phyloP scores from a whole-genome alignment of 2,797 vertebrate genomes.

The Eupleurogrammus muticus region DNA sequence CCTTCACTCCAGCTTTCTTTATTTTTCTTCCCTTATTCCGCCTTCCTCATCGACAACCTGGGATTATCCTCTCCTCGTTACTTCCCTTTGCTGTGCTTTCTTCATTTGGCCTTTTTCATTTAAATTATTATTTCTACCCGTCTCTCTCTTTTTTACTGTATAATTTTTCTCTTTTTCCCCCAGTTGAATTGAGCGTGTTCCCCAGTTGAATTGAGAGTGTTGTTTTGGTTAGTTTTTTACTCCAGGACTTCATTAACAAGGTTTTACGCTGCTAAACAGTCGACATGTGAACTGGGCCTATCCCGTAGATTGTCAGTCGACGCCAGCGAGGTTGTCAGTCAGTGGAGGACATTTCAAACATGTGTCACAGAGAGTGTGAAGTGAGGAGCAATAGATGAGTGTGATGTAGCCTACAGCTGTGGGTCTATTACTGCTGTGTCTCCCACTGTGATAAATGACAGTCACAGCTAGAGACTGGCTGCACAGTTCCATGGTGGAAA shows the following conservation, averaged over 20 bases:
- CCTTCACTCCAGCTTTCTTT: slow-evolving; percentile 31
- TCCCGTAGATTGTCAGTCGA: slow-evolving; percentile 21
- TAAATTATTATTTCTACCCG: slow-evolving; percentile 46
- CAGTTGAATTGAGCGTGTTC: too few relatives aligned
- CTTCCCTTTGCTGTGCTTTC: slow-evolving; percentile 31
- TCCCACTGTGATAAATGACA: slow-evolving; percentile 52
- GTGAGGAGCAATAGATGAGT: slow-evolving; percentile 27
- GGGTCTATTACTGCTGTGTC: slow-evolving; percentile 32
- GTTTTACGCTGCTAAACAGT: slow-evolving; percentile 28
- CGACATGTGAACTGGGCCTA: not conserved
- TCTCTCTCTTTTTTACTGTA: slow-evolving; percentile 27
- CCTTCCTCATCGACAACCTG: slow-evolving; percentile 35
- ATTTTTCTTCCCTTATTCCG: slow-evolving; percentile 33
- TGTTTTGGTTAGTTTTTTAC: not conserved
- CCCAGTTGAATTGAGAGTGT: slow-evolving; percentile 33
- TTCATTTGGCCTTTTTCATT: slow-evolving; percentile 22
- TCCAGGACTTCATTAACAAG: slow-evolving; percentile 30
- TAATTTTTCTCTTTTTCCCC: not conserved
- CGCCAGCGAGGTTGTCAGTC: slow-evolving; percentile 39
- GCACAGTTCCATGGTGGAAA: slow-evolving; percentile 19
- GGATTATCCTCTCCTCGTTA: slow-evolving; percentile 50
- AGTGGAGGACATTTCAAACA: not conserved
- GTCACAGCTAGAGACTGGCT: slow-evolving; percentile 25
- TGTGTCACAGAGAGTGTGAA: slow-evolving; percentile 19
- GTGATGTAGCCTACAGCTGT: slow-evolving; percentile 42